Base-by-base conservation (phyloP, 2,113 vertebrate genomes). In the Gadus chalcogrammus region DNA sequence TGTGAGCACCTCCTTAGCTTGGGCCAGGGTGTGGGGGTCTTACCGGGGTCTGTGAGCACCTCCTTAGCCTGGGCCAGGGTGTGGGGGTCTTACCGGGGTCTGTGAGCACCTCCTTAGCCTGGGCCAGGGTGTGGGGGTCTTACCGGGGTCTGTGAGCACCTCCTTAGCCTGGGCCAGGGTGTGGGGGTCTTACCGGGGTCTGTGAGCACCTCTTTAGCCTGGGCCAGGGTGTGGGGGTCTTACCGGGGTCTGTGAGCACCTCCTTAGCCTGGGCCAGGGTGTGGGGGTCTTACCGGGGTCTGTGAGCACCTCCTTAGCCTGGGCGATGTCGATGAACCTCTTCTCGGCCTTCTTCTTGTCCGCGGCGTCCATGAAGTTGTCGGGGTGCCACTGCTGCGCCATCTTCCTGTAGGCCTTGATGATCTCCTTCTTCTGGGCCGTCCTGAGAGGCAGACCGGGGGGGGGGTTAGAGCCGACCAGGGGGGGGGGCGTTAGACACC, bases 291-390 rank as follows among this genome's bases (percentile, higher is more conserved):
- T 88, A 99, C 97, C 97, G 90, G 97, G 96, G 78, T 99, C 93
- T 3, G 97, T 97, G 64, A 99, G 95, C 62, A 99, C 97, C 91
- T 99, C 97, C 88, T 99, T 99, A 78, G 97, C 97, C 85, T 95
- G 95, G 81, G 95, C 97, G 0, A 99, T 99, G 82, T 98, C 96
- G 2, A 99, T 99, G 80, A 99, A 99, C 88, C 94, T 98, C 81
- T 98, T 97, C 90, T 99, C 97, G 0, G 97, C 97, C 78, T 90
- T 93, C 80, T 99, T 99, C 91, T 99, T 99, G 66, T 98, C 95
- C 71, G 94, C 94, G 38, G 94, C 91, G 71, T 95, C 92, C 86
- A 95, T 94, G 85, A 98, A 99, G 85, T 99, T 99, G 91, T 99
- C 97, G 0, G 97, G 97, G 68, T 99, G 97, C 97, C 97, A 99